Evolutionary conservation across 2,888 invertebrate genomes (phyloP).

Genomic region (Pseudoips prasinana): DNA sequence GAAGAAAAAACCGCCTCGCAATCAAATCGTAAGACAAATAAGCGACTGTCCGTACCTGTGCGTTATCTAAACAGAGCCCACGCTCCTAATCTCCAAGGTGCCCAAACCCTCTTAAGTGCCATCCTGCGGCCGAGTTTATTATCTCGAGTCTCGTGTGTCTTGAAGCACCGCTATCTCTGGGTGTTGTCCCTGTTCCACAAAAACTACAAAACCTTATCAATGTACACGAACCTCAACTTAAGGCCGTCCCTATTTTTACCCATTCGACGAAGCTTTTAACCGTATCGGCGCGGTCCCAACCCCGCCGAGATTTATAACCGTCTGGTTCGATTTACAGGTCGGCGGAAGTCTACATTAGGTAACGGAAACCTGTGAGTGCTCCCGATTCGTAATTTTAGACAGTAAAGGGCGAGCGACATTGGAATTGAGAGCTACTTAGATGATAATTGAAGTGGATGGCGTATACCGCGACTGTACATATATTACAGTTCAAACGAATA

Average conservation of each 20-base stretch:
- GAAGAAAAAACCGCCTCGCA: conserved; percentile 41
- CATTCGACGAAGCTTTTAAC: conserved; percentile 70
- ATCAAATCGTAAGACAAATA: conserved; percentile 62
- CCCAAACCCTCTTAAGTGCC: conserved; percentile 62
- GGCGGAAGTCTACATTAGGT: conserved; percentile 69
- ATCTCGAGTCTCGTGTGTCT: conserved; percentile 62
- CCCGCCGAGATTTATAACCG: conserved; percentile 68
- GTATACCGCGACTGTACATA: conserved; percentile 29
- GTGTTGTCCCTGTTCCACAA: conserved; percentile 66
- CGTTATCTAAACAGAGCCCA: conserved; percentile 66
- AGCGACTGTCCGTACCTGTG: conserved; percentile 45
- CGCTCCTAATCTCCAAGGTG: conserved; percentile 52
- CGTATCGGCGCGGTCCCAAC: conserved; percentile 63
- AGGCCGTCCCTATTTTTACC: conserved; percentile 69
- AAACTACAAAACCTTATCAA: conserved; percentile 76
- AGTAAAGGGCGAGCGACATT: conserved; percentile 52
- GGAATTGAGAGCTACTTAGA: conserved; percentile 42
- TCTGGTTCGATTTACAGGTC: conserved; percentile 67
- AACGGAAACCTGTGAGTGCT: conserved; percentile 67
- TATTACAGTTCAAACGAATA: conserved; percentile 41
- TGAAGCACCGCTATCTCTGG: conserved; percentile 65
- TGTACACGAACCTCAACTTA: conserved; percentile 77
- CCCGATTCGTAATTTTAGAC: conserved; percentile 58
- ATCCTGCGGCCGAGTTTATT: conserved; percentile 59
- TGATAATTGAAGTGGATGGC: conserved; percentile 50